phyloP scores from a whole-genome alignment of 2,797 vertebrate species.

The Acropternis orthonyx region DNA sequence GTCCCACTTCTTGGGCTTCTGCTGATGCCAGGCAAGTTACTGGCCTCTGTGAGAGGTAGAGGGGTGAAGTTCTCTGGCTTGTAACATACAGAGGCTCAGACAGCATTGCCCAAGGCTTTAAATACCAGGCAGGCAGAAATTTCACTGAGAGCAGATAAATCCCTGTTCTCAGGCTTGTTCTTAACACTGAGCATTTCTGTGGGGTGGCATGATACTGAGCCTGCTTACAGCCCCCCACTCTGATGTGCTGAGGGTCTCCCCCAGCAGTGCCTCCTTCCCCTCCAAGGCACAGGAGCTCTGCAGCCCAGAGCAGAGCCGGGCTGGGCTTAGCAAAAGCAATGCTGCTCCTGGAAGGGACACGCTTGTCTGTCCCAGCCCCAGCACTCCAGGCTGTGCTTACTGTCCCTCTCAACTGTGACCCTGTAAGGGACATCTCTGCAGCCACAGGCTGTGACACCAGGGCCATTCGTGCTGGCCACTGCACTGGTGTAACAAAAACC shows the following conservation, averaged over 20 bases:
- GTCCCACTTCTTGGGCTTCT: neutral
- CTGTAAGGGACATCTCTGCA: neutral
- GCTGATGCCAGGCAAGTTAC: neutral
- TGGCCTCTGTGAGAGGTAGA: neutral
- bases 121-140: neutral
- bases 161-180: neutral
- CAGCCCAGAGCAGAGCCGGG: neutral
- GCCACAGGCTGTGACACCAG: neutral
- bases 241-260: neutral
- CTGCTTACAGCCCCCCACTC: neutral
- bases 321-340: neutral
- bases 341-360: neutral
- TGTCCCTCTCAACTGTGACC: neutral
- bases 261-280: neutral
- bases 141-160: neutral
- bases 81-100: neutral
- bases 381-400: neutral
- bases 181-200: neutral
- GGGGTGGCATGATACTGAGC: neutral
- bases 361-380: neutral
- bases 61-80: neutral
- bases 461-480: rapidly evolving
- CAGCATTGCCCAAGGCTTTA: neutral
- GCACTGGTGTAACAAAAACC: neutral
- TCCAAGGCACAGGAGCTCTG: neutral